Conservation (phyloP, 1,140 invertebrate species). For the Cyrtorhinus lividipennis region DNA sequence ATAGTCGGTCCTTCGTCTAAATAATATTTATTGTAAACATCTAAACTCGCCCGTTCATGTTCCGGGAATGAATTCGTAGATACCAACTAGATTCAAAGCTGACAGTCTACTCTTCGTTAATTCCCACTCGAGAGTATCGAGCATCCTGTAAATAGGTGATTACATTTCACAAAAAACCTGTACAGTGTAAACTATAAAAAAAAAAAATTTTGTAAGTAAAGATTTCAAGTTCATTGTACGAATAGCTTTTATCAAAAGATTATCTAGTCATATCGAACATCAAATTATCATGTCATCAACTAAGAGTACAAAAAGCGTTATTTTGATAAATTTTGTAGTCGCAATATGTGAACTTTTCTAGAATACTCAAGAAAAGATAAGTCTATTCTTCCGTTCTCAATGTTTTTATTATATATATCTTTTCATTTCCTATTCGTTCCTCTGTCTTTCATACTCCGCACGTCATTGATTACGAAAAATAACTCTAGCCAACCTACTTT, state of each 20-base stretch:
- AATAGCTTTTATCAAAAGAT: not conserved
- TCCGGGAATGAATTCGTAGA: not conserved
- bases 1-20: slow-evolving; percentile 61
- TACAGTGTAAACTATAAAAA: slow-evolving; percentile 4
- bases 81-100: not conserved
- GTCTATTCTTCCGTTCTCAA: no score
- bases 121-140: not conserved
- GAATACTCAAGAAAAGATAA: no score
- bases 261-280: not conserved
- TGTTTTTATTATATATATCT: no score
- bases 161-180: not conserved
- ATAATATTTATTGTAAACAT: slow-evolving; percentile 35
- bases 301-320: not conserved
- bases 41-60: not conserved
- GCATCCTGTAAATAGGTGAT: not conserved
- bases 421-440: no score
- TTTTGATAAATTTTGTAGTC: no score
- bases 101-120: not conserved
- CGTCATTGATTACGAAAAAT: no score
- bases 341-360: no score
- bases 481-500: no score
- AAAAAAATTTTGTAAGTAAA: not conserved
- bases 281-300: not conserved
- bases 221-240: not conserved
- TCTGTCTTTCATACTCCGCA: no score